Percentiles rank a stretch among this genome's conserved stretches.
These are phyloP conservation scores for Tiphia femorata DNA, from an alignment of 2,888 invertebrate genomes.

Conservation along the genomic window DNA sequence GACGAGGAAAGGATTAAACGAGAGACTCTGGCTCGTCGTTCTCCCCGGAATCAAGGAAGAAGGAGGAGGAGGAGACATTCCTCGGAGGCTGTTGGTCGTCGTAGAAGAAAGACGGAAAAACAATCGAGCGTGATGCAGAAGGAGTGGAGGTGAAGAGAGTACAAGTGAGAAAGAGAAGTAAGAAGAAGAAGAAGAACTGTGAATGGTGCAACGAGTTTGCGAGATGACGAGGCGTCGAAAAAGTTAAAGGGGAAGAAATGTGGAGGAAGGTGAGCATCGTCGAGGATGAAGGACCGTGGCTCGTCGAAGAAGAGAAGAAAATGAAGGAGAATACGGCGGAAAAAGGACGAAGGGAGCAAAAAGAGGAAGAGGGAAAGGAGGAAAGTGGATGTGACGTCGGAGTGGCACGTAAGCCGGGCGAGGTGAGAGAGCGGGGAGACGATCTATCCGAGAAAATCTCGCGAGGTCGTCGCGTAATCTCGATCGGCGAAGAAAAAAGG, in stretches of 20 bases:
- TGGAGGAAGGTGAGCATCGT: not conserved
- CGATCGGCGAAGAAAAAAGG: not conserved
- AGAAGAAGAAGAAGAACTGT: no score
- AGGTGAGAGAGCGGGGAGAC: no score
- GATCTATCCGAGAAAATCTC: no score
- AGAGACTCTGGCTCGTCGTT: not conserved
- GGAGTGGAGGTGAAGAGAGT: constrained; percentile 1
- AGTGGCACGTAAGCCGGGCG: no score
- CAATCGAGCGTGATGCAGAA: not conserved
- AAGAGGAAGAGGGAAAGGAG: constrained; percentile 11
- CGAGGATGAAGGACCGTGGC: not conserved
- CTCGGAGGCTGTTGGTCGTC: not conserved
- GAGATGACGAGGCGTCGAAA: no score
- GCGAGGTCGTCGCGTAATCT: no score
- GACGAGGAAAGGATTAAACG: not conserved
- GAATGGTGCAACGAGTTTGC: no score
- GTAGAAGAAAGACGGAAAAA: not conserved
- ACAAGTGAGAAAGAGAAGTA: constrained; percentile 3
- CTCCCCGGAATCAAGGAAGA: no score
- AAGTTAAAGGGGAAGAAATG: not conserved
- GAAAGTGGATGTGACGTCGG: not conserved
- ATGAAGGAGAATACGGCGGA: not conserved
- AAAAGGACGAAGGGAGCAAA: not conserved
- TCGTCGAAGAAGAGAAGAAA: not conserved
- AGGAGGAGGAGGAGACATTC: no score